These are phyloP conservation scores for Craniophora ligustri DNA, from an alignment of 2,888 invertebrate species.

Conservation along the genomic window DNA sequence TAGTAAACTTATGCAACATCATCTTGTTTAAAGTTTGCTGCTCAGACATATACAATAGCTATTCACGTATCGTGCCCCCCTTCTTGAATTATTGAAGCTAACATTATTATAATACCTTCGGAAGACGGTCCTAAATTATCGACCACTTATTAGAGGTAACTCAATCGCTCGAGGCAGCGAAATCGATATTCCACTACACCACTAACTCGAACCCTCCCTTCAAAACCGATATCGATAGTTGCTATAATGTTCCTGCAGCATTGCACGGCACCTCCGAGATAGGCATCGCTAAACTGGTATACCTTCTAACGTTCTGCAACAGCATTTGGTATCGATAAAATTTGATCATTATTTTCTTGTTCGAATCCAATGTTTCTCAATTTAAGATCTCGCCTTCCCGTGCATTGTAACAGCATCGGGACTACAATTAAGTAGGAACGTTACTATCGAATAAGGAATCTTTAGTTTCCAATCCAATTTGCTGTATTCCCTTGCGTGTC, in stretches of 20 bases:
- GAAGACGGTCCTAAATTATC: constrained; percentile 75
- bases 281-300: constrained; percentile 64
- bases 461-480: constrained; percentile 81
- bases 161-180: constrained; percentile 69
- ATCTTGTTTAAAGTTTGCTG: constrained; percentile 65
- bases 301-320: constrained; percentile 50
- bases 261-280: constrained; percentile 54
- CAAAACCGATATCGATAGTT: constrained; percentile 46
- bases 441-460: constrained; percentile 69
- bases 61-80: constrained; percentile 10
- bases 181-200: constrained; percentile 61
- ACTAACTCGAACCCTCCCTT: constrained; percentile 43
- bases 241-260: constrained; percentile 54
- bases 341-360: constrained; percentile 52
- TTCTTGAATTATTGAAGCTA: constrained; percentile 28
- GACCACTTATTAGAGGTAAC: constrained; percentile 73
- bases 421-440: constrained; percentile 54
- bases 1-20: constrained; percentile 56
- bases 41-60: constrained; percentile 44
- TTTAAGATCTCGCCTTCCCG: constrained; percentile 36
- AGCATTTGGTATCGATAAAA: constrained; percentile 45
- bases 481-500: constrained; percentile 83
- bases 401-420: constrained; percentile 32
- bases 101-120: constrained; percentile 45
- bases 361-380: constrained; percentile 44